Evolutionary conservation across 1,140 invertebrate genomes (phyloP).

Genomic region (Ruditapes philippinarum): DNA sequence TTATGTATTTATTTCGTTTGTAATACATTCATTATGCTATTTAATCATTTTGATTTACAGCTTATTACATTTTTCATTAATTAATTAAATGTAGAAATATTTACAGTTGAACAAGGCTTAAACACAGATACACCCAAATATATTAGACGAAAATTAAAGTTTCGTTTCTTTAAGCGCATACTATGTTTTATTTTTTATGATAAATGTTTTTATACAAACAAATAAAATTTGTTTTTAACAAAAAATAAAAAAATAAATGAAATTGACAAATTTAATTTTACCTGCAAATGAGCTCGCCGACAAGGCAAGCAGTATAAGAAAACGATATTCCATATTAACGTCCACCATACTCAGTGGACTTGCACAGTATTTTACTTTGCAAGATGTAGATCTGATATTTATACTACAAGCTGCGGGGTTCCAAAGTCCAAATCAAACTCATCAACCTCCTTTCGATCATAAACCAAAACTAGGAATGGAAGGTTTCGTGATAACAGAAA

Average conservation of each 20-base stretch:
- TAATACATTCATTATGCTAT: too few species aligned
- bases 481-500: too few species aligned
- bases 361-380: neutral
- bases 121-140: neutral
- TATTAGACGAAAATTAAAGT: neutral
- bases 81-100: neutral
- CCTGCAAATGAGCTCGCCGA: conserved; percentile 9
- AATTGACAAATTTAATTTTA: neutral
- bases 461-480: neutral
- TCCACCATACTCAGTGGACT: conserved; percentile 33
- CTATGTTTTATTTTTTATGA: neutral
- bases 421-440: conserved; percentile 37
- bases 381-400: neutral
- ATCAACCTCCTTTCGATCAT: neutral
- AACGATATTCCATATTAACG: conserved; percentile 32
- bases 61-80: too few species aligned
- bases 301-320: conserved; percentile 17
- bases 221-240: neutral
- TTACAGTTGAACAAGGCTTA: neutral
- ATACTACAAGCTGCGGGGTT: neutral
- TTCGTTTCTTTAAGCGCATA: neutral
- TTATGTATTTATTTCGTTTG: too few species aligned
- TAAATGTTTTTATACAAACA: neutral
- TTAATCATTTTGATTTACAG: too few species aligned
- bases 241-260: neutral